Conservation (phyloP, 2,888 invertebrate species). For the Sphecodes monilicornis region DNA sequence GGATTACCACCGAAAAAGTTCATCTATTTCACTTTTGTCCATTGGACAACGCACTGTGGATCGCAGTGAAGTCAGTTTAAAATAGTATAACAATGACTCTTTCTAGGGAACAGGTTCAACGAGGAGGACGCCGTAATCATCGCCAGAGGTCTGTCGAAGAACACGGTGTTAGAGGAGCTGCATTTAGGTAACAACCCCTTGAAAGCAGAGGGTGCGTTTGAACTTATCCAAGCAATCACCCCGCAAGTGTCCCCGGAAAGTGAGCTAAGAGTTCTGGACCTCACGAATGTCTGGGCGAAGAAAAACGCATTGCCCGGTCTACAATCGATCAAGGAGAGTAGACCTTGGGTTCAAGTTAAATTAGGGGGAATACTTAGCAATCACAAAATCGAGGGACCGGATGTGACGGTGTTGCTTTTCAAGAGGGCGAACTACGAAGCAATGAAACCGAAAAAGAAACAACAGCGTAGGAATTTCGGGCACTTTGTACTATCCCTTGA, state of each 20-base stretch:
- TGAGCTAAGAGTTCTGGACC: constrained; percentile 83
- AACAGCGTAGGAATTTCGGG: constrained; percentile 83
- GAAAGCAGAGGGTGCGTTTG: constrained; percentile 83
- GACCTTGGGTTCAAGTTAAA: constrained; percentile 78
- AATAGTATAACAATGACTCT: neutral
- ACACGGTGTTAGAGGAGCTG: constrained; percentile 83
- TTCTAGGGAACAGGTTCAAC: constrained; percentile 71
- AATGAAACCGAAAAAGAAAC: constrained; percentile 84
- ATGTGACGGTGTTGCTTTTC: constrained; percentile 84
- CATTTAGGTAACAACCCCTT: constrained; percentile 86
- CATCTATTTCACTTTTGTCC: too few relatives aligned
- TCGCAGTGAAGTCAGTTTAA: neutral
- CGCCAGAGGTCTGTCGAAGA: constrained; percentile 84
- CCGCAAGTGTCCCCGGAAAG: constrained; percentile 74
- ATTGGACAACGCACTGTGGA: neutral
- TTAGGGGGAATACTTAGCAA: constrained; percentile 85
- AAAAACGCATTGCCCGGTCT: constrained; percentile 80
- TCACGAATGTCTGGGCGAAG: constrained; percentile 85
- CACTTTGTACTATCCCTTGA: constrained; percentile 83
- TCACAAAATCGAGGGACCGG: constrained; percentile 84
- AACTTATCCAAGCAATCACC: constrained; percentile 82
- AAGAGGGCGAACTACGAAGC: constrained; percentile 85
- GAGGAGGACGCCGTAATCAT: constrained; percentile 79
- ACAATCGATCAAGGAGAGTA: constrained; percentile 60
- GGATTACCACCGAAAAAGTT: too few relatives aligned